A percentile compares a stretch with the other conserved stretches of the same genome.
These are phyloP conservation scores for Danio aesculapii DNA, from an alignment of 2,797 vertebrate genomes.

Conservation along the genomic window DNA sequence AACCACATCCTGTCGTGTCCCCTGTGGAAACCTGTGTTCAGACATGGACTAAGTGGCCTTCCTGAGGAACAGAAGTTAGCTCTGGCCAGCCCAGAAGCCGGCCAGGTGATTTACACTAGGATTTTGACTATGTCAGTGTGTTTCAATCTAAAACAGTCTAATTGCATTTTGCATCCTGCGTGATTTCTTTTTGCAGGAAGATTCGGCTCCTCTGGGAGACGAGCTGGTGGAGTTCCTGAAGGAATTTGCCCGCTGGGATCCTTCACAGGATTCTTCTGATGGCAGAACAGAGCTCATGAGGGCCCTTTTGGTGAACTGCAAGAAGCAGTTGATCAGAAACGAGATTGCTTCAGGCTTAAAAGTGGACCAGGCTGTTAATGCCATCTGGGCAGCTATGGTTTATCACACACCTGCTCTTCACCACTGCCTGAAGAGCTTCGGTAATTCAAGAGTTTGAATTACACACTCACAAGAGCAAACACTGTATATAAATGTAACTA, in stretches of 20 bases:
- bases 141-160: neutral
- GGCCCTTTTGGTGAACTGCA: constrained; percentile 87
- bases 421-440: constrained; percentile 86
- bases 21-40: constrained; percentile 95
- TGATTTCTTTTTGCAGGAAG: constrained; percentile 57
- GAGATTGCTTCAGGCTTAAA: constrained; percentile 89
- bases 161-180: neutral
- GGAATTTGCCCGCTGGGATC: constrained; percentile 92
- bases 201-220: constrained; percentile 73
- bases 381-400: constrained; percentile 95
- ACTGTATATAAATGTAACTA: neutral
- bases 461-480: neutral
- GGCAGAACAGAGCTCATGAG: constrained; percentile 88
- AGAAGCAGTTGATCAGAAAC: constrained; percentile 88
- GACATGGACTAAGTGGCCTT: constrained; percentile 82
- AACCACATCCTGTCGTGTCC: constrained; percentile 88
- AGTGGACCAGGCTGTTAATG: constrained; percentile 96
- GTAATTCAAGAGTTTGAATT: constrained; percentile 76
- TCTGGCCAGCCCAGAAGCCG: constrained; percentile 21
- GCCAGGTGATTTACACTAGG: constrained; percentile 65
- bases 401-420: constrained; percentile 93
- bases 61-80: constrained; percentile 45
- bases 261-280: constrained; percentile 85
- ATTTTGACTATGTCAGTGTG: neutral
- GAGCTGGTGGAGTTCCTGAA: constrained; percentile 86